Base-by-base conservation (phyloP, 2,888 invertebrate species). In the Euzophera pinguis region DNA sequence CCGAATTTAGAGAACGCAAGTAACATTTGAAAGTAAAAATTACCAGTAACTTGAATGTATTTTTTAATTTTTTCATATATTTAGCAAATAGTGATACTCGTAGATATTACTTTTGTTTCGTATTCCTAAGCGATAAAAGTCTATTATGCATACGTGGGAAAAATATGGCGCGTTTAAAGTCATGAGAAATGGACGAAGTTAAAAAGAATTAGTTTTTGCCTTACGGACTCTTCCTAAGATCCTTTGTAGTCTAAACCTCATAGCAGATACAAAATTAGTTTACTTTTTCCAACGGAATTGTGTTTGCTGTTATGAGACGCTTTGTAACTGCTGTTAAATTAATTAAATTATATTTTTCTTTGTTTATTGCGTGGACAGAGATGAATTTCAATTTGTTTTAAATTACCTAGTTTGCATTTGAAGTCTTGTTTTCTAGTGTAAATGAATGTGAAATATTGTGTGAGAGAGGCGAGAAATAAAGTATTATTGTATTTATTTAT, bases 331-430 rank as follows among this genome's bases (percentile, higher is more conserved):
- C 12, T 43, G 42, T 43, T 27, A 13, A 43, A 27, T 43, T 43
- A 43, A 43, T 43, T 43, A 43, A 43, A 27, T 43, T 12, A 43
- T 27, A 27, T 43, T 43, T 39, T 43, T 43, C 42, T 43, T 43
- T 43, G 42, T 29, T 43, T 43, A 43, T 43, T 43, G 27, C 27
- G 27, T 43, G 17, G 27, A 27, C 42, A 27, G 27, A 43, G 42
- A 43, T 43, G 27, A 43, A 43, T 43, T 43, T 27, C 27, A 27
- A 43, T 43, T 43, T 43, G 12, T 43, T 43, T 43, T 7, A 12
- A 27, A 27, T 43, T 39, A 39, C 39, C 16, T 9, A 16, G 39
- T 39, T 39, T 39, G 16, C 16, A 16, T 39, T 39, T 39, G 16
- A 39, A 39, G 16, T 16, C 9, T 8, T 39, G 16, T 39, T 16